phyloP scores from a whole-genome alignment of 1,140 invertebrate species.

The Ceratina calcarata region DNA sequence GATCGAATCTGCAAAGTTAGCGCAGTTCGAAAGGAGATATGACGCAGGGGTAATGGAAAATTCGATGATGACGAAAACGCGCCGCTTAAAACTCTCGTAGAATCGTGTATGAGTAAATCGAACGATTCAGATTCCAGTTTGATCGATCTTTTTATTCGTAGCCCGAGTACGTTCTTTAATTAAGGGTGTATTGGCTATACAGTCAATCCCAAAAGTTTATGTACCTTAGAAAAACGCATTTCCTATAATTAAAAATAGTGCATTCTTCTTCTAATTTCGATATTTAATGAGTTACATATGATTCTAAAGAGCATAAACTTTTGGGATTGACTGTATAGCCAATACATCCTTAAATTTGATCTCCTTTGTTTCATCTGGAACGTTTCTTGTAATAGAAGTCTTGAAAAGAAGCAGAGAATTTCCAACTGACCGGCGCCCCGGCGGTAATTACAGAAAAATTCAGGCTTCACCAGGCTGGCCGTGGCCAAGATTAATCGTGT shows the following conservation, averaged over 20 bases:
- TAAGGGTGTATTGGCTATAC: no score
- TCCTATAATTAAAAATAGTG: no score
- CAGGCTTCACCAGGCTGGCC: constrained; percentile 26
- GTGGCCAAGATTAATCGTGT: constrained; percentile 45
- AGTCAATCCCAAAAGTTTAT: no score
- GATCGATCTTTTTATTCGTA: no score
- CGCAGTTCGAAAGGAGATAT: constrained; percentile 11
- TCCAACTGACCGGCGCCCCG: background rate
- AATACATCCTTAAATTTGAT: background rate
- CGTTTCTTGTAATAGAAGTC: constrained; percentile 12
- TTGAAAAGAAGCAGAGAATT: constrained; percentile 23
- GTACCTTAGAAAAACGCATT: no score
- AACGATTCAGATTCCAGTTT: background rate
- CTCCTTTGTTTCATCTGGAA: background rate
- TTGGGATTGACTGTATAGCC: no score
- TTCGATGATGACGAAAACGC: background rate
- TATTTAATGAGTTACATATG: no score
- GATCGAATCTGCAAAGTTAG: constrained; percentile 60
- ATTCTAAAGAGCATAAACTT: no score
- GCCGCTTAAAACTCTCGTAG: background rate
- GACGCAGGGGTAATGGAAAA: background rate
- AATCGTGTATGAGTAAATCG: background rate
- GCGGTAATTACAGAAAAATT: constrained; percentile 42
- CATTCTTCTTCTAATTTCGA: no score
- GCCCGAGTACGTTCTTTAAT: no score